Conservation (phyloP, 2,797 vertebrate species). For the Podarcis siculus region DNA sequence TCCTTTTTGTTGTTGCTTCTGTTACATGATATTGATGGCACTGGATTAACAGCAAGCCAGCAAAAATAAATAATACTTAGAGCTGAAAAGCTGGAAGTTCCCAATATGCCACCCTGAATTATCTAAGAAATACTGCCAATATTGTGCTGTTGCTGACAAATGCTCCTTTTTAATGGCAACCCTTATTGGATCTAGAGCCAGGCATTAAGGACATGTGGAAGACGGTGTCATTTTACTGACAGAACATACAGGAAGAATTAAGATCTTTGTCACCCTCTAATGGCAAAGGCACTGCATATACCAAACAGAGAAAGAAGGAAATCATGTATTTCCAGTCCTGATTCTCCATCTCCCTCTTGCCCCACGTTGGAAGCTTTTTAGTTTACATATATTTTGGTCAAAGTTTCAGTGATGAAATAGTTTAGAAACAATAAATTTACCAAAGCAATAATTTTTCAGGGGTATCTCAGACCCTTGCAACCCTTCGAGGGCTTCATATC, state of each 20-base stretch:
- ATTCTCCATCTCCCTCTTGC: not conserved
- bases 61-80: not conserved
- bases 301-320: not conserved
- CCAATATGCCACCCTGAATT: not conserved
- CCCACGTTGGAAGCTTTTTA: not conserved
- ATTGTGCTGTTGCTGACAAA: not conserved
- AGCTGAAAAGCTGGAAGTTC: not conserved
- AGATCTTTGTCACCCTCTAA: slow-evolving; percentile 8
- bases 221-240: not conserved
- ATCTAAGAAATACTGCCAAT: not conserved
- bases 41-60: not conserved
- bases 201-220: not conserved
- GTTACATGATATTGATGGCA: too few species aligned
- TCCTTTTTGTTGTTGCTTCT: not conserved
- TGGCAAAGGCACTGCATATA: not conserved
- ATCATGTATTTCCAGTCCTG: not conserved
- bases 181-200: not conserved
- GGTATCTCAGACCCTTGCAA: too few species aligned
- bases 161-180: not conserved
- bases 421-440: not conserved
- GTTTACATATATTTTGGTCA: not conserved
- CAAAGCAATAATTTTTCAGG: not conserved
- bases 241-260: not conserved
- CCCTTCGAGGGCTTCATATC: not conserved
- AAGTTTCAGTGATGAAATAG: not conserved